Conservation (phyloP, 2,797 vertebrate species). For the Diplodus puntazzo region DNA sequence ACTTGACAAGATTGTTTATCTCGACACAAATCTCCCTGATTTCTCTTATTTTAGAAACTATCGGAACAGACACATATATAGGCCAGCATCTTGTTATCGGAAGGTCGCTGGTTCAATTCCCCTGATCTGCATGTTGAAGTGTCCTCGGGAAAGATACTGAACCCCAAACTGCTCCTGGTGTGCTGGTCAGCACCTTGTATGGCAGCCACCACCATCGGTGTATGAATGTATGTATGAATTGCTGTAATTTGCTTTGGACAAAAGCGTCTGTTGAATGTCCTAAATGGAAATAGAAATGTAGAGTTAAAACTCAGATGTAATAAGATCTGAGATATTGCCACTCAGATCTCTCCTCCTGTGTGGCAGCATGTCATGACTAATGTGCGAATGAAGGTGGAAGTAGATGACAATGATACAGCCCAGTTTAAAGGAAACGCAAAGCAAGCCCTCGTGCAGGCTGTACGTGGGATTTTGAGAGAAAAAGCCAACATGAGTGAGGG, state of each 20-base stretch:
- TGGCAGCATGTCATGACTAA: constrained; percentile 50
- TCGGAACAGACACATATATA: not conserved
- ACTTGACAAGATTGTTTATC: not conserved
- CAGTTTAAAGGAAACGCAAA: constrained; percentile 42
- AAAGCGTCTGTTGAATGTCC: too few relatives aligned
- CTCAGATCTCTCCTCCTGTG: not conserved
- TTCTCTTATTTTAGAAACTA: not conserved
- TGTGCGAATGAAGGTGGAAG: constrained; percentile 30
- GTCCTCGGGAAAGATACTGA: too few relatives aligned
- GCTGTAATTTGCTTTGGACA: too few relatives aligned
- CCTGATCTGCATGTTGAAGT: too few relatives aligned
- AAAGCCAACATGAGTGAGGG: constrained; percentile 44
- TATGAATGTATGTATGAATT: too few relatives aligned
- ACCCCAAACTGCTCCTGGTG: too few relatives aligned
- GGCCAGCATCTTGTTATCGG: too few relatives aligned
- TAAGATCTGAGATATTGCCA: constrained; percentile 17
- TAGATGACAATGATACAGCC: constrained; percentile 39
- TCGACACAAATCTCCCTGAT: not conserved
- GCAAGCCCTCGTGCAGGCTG: constrained; percentile 34
- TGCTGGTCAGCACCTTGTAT: too few relatives aligned
- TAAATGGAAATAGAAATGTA: too few relatives aligned
- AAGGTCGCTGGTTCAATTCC: too few relatives aligned
- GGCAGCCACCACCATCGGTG: too few relatives aligned
- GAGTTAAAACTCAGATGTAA: not conserved
- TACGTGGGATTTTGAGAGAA: constrained; percentile 36